phyloP scores from a whole-genome alignment of 92 coral and sea anemone genomes.

The Palythoa grandiflora region DNA sequence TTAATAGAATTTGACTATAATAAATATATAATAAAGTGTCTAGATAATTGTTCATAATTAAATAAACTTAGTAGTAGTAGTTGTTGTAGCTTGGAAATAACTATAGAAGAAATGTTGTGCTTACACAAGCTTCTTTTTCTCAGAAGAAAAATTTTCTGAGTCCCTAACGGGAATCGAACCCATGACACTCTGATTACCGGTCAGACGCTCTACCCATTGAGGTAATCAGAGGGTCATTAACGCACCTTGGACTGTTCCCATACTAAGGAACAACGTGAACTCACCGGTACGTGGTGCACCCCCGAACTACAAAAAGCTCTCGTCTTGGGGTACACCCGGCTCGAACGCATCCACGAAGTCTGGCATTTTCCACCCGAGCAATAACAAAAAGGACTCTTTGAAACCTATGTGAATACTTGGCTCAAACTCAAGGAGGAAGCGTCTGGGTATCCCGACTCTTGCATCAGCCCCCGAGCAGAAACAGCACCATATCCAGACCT shows the following conservation, averaged over 20 bases:
- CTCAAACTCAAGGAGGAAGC: constrained; percentile 54
- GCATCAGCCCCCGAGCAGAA: not conserved
- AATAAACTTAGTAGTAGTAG: too few relatives aligned
- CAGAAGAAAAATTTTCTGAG: too few relatives aligned
- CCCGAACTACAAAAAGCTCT: constrained; percentile 30
- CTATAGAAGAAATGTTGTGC: too few relatives aligned
- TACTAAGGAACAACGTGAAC: constrained; percentile 16
- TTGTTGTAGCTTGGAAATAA: too few relatives aligned
- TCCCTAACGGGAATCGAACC: too few relatives aligned
- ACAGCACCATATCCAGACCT: not conserved
- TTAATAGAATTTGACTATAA: too few relatives aligned
- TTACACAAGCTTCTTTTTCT: too few relatives aligned
- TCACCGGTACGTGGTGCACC: constrained; percentile 55
- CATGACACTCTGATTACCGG: too few relatives aligned
- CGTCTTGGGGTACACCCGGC: constrained; percentile 8
- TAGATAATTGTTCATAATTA: too few relatives aligned
- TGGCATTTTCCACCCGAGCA: not conserved
- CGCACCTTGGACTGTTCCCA: constrained; percentile 3
- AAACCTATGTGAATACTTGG: constrained; percentile 31
- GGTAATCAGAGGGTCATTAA: too few relatives aligned
- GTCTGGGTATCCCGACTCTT: not conserved
- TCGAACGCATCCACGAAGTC: constrained; percentile 8
- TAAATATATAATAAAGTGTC: too few relatives aligned
- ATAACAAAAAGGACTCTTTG: not conserved
- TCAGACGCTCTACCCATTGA: too few relatives aligned